A percentile compares a stretch with the other conserved stretches of the same genome.
Evolutionary conservation across 2,797 vertebrate genomes (phyloP).

Genomic region (Myotis myotis): DNA sequence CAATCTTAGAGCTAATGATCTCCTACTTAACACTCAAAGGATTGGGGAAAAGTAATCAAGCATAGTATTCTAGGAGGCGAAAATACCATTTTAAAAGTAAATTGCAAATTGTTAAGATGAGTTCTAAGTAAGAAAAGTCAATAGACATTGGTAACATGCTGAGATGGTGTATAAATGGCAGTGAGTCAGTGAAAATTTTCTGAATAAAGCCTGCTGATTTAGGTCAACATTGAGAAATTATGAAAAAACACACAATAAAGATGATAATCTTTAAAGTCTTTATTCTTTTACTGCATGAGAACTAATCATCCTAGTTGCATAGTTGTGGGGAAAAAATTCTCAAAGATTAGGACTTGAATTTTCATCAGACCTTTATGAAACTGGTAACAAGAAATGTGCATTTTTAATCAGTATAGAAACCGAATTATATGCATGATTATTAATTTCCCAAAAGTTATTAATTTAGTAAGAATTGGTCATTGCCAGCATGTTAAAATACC

Average conservation of each 20-base stretch:
- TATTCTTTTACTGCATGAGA: constrained; percentile 23
- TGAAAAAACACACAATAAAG: constrained; percentile 13
- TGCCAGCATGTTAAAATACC: neutral
- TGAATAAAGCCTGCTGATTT: constrained; percentile 75
- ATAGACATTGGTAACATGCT: constrained; percentile 67
- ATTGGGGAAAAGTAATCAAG: constrained; percentile 68
- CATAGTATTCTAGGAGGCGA: constrained; percentile 55
- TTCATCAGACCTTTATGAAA: neutral
- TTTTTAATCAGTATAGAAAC: constrained; percentile 13
- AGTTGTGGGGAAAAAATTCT: neutral
- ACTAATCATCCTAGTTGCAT: neutral
- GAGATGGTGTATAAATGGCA: constrained; percentile 54
- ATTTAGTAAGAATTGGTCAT: constrained; percentile 12
- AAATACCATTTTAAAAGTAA: constrained; percentile 71
- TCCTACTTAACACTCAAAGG: constrained; percentile 57
- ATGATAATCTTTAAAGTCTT: constrained; percentile 58
- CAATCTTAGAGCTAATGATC: constrained; percentile 55
- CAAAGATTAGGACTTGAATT: constrained; percentile 9
- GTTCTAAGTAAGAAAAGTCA: constrained; percentile 70
- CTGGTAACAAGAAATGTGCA: neutral
- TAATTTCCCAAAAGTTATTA: neutral
- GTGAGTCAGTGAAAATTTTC: constrained; percentile 46
- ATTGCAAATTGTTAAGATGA: constrained; percentile 73
- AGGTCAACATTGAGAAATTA: constrained; percentile 65
- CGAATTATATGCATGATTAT: neutral